Conservation (phyloP, 2,113 vertebrate genomes). For the Apodemus sylvaticus region DNA sequence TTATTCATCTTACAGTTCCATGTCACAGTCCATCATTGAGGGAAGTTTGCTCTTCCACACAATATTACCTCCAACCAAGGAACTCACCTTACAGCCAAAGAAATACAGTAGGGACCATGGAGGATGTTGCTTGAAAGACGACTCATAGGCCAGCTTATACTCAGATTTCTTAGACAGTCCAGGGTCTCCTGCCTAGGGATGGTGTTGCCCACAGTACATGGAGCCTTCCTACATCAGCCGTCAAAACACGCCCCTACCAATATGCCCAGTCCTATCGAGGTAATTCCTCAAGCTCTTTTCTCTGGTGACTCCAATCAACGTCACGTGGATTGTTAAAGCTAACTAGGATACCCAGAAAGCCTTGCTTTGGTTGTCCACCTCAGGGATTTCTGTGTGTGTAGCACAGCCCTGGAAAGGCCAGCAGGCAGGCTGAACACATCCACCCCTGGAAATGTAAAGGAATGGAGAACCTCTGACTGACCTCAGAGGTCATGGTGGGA, state of each 20-base stretch:
- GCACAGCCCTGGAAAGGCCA: neutral
- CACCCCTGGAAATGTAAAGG: neutral
- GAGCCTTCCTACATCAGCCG: neutral
- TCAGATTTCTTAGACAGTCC: neutral
- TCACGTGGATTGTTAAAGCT: neutral
- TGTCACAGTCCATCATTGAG: neutral
- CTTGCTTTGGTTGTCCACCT: neutral
- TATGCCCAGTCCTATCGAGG: neutral
- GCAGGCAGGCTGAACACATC: neutral
- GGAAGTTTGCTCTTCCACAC: neutral
- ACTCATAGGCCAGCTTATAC: neutral
- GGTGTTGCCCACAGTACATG: neutral
- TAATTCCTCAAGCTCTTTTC: neutral
- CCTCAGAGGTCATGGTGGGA: neutral
- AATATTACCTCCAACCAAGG: neutral
- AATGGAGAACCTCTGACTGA: neutral
- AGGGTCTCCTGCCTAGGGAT: neutral
- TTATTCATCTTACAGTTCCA: neutral
- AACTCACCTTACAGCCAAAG: neutral
- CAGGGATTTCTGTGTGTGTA: neutral
- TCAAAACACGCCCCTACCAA: neutral
- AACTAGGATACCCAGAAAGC: neutral
- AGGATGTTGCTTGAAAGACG: neutral
- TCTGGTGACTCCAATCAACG: neutral
- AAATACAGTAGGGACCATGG: no score